Evolutionary conservation across 2,113 vertebrate species (phyloP), one percentile per base, ranked within the genome.

Genomic region (Echinops telfairi): DNA sequence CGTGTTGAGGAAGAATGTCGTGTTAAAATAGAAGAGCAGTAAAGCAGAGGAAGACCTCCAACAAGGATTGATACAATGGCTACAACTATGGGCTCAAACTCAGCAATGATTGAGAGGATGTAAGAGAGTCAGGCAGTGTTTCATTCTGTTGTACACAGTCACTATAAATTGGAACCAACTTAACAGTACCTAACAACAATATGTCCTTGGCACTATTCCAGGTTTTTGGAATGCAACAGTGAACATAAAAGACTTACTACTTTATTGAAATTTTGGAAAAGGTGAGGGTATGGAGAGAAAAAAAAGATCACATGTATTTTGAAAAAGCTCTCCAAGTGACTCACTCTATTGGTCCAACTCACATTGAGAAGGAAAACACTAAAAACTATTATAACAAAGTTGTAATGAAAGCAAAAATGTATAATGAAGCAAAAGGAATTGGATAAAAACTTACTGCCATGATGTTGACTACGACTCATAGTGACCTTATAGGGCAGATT

Each of bases 361-460:
- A 81, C 16, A 5, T 11, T 90, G n/a, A 82, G 20, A 80, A 91
- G 58, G 76, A 91, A 0, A 92, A 70, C 22, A 88, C 60, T 83
- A 89, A 78, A 86, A 96, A 93, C 10, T 38, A 89, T 82, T 78
- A 93, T 5, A 86, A 81, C 29, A 94, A 90, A 92, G 38, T 23
- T 85, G 12, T 84, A 81, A 92, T 64, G 38, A 94, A 88, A 94
- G 20, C 4, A 43, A 93, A 81, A 89, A 71, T 81, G 89, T 91
- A 64, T 19, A 96, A 29, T 14, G 38, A 82, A 91, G 68, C 6
- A 92, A 93, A 27, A 71, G 57, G 20, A 58, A 14, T 58, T 40
- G 40, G 40, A 40, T 40, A 40, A 40, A 40, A 40, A 40, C 40
- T 40, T 7, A 40, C 40, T 40, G 40, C 40, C 40, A 40, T 40